These are phyloP conservation scores for Rhinolophus sinicus DNA, from an alignment of 2,113 vertebrate genomes.

Conservation along the genomic window DNA sequence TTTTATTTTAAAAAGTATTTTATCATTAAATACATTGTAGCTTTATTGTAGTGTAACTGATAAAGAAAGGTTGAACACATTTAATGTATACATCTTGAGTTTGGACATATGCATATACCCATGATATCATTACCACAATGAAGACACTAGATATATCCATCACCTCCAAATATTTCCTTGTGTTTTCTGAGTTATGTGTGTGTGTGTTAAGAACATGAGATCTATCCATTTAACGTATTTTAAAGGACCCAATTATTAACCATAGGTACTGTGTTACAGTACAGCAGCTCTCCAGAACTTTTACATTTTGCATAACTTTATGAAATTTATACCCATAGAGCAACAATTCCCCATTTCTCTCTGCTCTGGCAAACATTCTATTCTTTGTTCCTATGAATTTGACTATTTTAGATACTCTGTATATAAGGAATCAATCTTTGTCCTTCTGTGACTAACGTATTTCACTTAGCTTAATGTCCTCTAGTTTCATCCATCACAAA, in stretches of 20 bases:
- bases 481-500: not conserved
- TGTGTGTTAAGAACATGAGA: not conserved
- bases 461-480: not conserved
- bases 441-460: not conserved
- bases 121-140: not conserved
- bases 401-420: not conserved
- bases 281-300: not conserved
- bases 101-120: not conserved
- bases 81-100: not conserved
- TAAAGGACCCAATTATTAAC: not conserved
- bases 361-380: not conserved
- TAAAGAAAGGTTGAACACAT: not conserved
- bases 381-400: not conserved
- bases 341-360: not conserved
- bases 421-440: not conserved
- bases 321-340: not conserved
- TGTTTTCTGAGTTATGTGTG: not conserved
- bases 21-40: not conserved
- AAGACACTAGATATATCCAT: not conserved
- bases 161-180: not conserved
- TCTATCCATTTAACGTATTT: not conserved
- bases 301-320: not conserved
- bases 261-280: not conserved
- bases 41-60: not conserved
- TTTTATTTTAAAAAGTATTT: not conserved